These are phyloP conservation scores for Microctonus brassicae DNA, from an alignment of 2,888 invertebrate genomes.

Conservation along the genomic window DNA sequence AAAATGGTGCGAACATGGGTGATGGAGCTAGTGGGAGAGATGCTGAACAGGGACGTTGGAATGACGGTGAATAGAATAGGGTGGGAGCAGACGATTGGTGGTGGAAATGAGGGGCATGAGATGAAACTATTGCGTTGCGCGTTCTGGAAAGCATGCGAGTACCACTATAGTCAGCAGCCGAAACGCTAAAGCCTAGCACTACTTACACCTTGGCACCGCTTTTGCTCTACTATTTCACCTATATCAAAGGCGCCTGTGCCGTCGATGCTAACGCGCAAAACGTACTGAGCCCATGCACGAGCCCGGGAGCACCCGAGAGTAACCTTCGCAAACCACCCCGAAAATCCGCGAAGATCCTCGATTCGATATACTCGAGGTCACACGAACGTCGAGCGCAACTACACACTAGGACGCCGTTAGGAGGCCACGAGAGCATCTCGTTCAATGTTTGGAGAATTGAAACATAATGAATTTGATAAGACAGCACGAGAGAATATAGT, in stretches of 20 bases:
- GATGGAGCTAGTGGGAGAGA: constrained; percentile 33
- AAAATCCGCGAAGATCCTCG: constrained; percentile 66
- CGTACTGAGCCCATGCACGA: constrained; percentile 58
- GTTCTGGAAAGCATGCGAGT: constrained; percentile 30
- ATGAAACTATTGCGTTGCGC: constrained; percentile 21
- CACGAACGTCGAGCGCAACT: constrained; percentile 36
- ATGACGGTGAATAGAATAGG: constrained; percentile 5
- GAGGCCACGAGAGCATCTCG: constrained; percentile 31
- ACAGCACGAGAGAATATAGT: no score
- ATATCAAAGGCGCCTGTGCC: constrained; percentile 55
- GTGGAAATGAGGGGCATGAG: constrained; percentile 7
- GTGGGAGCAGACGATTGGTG: neutral
- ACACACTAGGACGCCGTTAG: constrained; percentile 45
- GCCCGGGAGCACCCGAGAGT: constrained; percentile 54
- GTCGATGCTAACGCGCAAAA: constrained; percentile 62
- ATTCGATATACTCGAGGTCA: constrained; percentile 61
- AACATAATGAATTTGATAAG: neutral
- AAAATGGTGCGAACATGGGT: constrained; percentile 28
- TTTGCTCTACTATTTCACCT: constrained; percentile 20
- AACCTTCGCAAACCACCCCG: constrained; percentile 56
- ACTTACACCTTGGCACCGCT: neutral
- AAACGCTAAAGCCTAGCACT: neutral
- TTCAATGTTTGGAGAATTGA: neutral
- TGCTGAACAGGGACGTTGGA: constrained; percentile 22
- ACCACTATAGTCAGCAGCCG: constrained; percentile 20